These are phyloP conservation scores for Lophotis ruficrista DNA, from an alignment of 2,113 vertebrate genomes.

Conservation along the genomic window DNA sequence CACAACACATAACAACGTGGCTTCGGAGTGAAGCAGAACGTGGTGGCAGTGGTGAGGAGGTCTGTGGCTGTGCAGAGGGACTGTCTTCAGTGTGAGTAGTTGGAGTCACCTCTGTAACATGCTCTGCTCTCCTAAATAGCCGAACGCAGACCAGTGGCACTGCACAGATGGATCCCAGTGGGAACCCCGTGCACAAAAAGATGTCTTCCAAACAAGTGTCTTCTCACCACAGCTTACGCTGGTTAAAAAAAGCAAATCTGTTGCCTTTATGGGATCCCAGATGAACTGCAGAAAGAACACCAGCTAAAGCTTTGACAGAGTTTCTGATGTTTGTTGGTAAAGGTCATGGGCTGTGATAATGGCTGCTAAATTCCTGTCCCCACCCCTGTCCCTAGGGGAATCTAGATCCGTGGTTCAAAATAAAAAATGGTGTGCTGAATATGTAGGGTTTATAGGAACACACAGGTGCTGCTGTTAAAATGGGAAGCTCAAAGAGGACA, in stretches of 20 bases:
- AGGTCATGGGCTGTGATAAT: neutral
- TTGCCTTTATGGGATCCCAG: neutral
- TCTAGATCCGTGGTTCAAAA: neutral
- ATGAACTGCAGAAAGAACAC: neutral
- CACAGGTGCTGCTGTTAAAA: neutral
- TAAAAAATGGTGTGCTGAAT: neutral
- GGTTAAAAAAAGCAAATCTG: neutral
- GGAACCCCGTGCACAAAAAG: neutral
- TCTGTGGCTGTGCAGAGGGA: neutral
- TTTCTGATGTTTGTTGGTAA: neutral
- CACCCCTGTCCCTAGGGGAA: neutral
- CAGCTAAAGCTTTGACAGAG: neutral
- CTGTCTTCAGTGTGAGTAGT: neutral
- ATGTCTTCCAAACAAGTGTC: neutral
- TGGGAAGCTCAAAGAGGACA: neutral
- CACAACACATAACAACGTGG: no score
- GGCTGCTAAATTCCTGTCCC: neutral
- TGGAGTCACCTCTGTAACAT: neutral
- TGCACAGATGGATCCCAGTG: accelerated
- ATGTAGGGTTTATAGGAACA: neutral
- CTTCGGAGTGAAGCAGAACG: no score
- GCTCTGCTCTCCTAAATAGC: neutral
- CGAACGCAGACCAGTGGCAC: neutral
- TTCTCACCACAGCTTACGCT: neutral
- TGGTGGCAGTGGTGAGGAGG: neutral